Evolutionary conservation across 2,888 invertebrate species (phyloP), one percentile per base, ranked within the genome.

Genomic region (Rhabditoides inermis): DNA sequence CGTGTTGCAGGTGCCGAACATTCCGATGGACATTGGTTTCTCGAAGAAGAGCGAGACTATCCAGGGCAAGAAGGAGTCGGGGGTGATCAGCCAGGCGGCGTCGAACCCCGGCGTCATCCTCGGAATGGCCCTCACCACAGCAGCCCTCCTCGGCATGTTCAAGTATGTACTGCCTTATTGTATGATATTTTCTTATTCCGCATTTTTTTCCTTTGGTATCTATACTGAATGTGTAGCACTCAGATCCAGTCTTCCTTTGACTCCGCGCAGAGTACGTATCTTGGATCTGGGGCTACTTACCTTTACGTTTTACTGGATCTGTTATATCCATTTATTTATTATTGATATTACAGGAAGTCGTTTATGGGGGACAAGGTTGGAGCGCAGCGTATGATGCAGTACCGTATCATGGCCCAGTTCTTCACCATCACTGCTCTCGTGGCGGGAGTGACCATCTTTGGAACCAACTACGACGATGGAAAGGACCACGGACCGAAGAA

Each of bases 321-420:
- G 23, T 42, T 15, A 6, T 3, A 6, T 42, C 26, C 15, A 42
- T 42, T 4, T 42, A 6, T 7, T 6, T 42, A 7, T 22, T 4
- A 6, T 18, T 22, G 15, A 36, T 4, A 3, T 50, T 58, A 15
- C 44, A 63, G 63, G 56, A 58, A 61, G 10, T 69, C 67, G 26
- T 66, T 69, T 50, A 27, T 62, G 32, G 72, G 72, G 7, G 72
- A 72, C 53, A 63, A 64, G 53, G 52, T 67, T 12, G 70, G 72
- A 6, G 65, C 70, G 0, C 72, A 72, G 49, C 67, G 67, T 53
- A 61, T 61, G 57, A 71, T 71, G 70, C 68, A 69, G 60, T 68
- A 58, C 53, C 72, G 72, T 64, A 72, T 72, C 51, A 70, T 72
- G 64, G 72, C 72, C 6, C 72, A 72, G 53, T 72, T 71, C 56